Percentiles rank a stretch among this genome's conserved stretches.
These are phyloP conservation scores for Coenonympha glycerion DNA, from an alignment of 2,888 invertebrate genomes.

Conservation along the genomic window DNA sequence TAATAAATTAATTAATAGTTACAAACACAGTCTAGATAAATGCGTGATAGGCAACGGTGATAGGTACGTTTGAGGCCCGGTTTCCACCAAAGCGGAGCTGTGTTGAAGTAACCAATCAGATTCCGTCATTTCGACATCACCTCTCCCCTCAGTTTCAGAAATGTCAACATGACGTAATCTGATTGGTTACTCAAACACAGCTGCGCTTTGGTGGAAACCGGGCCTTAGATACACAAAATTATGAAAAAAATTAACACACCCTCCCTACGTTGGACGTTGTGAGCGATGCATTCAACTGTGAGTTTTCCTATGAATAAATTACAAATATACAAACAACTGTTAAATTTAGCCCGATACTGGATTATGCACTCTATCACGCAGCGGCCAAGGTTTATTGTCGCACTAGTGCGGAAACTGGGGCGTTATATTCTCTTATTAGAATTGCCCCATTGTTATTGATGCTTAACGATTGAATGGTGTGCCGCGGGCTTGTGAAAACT, in stretches of 20 bases:
- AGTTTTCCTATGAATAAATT: slow-evolving; percentile 54
- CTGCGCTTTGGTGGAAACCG: too few relatives aligned
- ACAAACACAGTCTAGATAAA: too few relatives aligned
- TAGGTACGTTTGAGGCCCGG: too few relatives aligned
- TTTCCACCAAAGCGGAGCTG: too few relatives aligned
- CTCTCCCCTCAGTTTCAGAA: too few relatives aligned
- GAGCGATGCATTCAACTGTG: slow-evolving; percentile 47
- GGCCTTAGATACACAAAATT: too few relatives aligned
- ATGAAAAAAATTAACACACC: neutral
- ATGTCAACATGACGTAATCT: too few relatives aligned
- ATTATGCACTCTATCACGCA: slow-evolving; percentile 14
- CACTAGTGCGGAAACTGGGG: neutral
- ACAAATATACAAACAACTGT: slow-evolving; percentile 29
- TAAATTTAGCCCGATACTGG: slow-evolving; percentile 11
- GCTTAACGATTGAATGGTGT: slow-evolving; percentile 2
- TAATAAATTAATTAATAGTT: too few relatives aligned
- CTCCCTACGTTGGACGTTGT: slow-evolving; percentile 7
- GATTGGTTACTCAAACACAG: too few relatives aligned
- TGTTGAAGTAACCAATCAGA: too few relatives aligned
- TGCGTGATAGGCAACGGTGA: too few relatives aligned
- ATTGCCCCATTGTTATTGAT: slow-evolving; percentile 16
- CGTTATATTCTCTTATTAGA: slow-evolving; percentile 9
- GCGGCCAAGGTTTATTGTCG: slow-evolving; percentile 4
- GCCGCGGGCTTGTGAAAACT: slow-evolving; percentile 6
- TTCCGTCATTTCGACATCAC: too few relatives aligned